Evolutionary conservation across 2,113 vertebrate species (phyloP).

Genomic region (Coregonus clupeaformis): DNA sequence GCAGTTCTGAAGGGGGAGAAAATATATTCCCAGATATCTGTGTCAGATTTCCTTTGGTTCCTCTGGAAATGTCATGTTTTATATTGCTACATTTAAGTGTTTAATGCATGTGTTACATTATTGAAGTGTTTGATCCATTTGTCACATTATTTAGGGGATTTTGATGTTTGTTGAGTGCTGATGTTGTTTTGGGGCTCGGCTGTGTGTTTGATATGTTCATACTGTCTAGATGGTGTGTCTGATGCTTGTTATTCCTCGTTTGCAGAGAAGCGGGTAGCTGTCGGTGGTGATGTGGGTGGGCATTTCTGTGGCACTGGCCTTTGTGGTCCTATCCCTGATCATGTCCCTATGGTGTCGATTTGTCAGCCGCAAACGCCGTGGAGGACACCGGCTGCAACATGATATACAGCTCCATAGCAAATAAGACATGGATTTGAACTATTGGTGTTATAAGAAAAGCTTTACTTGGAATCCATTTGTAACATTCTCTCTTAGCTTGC

Average conservation of each 20-base stretch:
- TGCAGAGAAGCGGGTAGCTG: not conserved
- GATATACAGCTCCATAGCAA: not conserved
- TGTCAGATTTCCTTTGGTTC: too few relatives aligned
- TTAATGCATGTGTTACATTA: too few relatives aligned
- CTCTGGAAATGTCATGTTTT: too few relatives aligned
- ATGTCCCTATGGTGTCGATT: not conserved
- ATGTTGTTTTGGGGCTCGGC: too few relatives aligned
- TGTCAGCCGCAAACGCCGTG: not conserved
- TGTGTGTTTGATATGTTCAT: too few relatives aligned
- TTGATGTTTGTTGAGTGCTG: too few relatives aligned
- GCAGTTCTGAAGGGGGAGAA: too few relatives aligned
- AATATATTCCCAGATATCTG: too few relatives aligned
- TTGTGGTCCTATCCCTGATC: not conserved
- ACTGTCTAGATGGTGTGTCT: not conserved
- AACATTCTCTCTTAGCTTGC: not conserved
- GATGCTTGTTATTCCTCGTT: not conserved
- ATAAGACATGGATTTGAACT: not conserved
- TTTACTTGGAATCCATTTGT: not conserved
- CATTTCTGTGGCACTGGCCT: not conserved
- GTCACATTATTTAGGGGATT: too few relatives aligned
- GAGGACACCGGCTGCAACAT: not conserved
- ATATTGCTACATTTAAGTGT: too few relatives aligned
- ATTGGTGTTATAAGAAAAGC: not conserved
- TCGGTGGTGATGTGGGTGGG: not conserved
- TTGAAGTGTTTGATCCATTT: too few relatives aligned